Percentiles rank a stretch among this genome's conserved stretches.
phyloP scores from a whole-genome alignment of 2,888 invertebrate species.

The Epistrophe grossulariae region DNA sequence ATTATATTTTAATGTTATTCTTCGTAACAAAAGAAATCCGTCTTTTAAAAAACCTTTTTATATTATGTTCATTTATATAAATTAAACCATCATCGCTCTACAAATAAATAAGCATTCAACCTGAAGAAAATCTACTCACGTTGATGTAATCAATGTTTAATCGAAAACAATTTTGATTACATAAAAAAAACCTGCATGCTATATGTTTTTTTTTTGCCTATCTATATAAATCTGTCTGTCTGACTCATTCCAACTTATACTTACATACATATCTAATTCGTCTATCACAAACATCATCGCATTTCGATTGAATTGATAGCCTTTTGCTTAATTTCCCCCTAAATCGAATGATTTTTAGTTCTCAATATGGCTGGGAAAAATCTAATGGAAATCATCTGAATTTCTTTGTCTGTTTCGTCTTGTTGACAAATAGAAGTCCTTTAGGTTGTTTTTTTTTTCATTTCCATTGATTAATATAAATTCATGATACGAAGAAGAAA shows the following conservation, averaged over 20 bases:
- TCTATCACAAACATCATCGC: constrained; percentile 66
- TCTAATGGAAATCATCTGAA: constrained; percentile 24
- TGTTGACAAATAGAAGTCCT: constrained; percentile 51
- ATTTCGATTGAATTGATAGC: constrained; percentile 66
- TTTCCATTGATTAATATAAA: constrained; percentile 70
- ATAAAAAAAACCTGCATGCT: constrained; percentile 44
- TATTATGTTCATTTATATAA: too few relatives aligned
- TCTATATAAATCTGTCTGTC: constrained; percentile 11
- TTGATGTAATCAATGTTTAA: constrained; percentile 64
- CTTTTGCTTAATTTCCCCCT: constrained; percentile 69
- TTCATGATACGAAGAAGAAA: constrained; percentile 59
- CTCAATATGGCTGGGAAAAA: constrained; percentile 17
- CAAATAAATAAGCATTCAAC: neutral
- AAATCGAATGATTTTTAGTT: constrained; percentile 66
- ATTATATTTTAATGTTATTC: too few relatives aligned
- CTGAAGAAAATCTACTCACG: constrained; percentile 37
- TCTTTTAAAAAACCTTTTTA: too few relatives aligned
- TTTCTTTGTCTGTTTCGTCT: neutral
- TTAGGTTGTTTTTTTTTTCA: constrained; percentile 23
- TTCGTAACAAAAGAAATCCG: too few relatives aligned
- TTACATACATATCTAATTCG: constrained; percentile 33
- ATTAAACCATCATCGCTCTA: too few relatives aligned
- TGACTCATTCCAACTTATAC: neutral
- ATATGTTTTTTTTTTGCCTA: neutral
- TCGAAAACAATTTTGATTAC: constrained; percentile 49